phyloP scores from a whole-genome alignment of 1,140 invertebrate genomes.

The Drosophila ercepeae region DNA sequence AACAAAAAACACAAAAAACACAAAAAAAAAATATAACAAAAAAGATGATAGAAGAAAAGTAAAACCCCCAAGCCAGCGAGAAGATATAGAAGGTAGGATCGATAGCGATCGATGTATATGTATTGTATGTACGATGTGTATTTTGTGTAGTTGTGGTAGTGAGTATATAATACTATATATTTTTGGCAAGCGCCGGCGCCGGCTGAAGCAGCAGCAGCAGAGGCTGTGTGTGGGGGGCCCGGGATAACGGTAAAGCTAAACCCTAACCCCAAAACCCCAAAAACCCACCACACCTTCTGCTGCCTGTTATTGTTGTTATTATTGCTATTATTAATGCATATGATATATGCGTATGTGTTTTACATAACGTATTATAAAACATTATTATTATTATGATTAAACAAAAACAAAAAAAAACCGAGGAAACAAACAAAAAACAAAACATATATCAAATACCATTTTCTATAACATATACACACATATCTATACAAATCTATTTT shows the following conservation, averaged over 20 bases:
- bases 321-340: constrained; percentile 62
- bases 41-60: not conserved
- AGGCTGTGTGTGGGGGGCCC: not conserved
- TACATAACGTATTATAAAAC: constrained; percentile 47
- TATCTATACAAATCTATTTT: constrained; percentile 31
- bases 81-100: constrained; percentile 56
- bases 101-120: constrained; percentile 44
- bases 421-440: not conserved
- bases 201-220: constrained; percentile 53
- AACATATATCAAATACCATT: constrained; percentile 26
- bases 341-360: constrained; percentile 44
- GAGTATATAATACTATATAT: constrained; percentile 26
- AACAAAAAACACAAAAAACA: not conserved
- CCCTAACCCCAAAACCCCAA: too few species aligned
- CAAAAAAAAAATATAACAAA: not conserved
- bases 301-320: constrained; percentile 78
- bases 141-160: constrained; percentile 44
- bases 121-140: constrained; percentile 54
- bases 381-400: not conserved
- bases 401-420: not conserved
- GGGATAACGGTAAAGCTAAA: not conserved
- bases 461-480: constrained; percentile 38
- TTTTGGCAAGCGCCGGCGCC: constrained; percentile 75
- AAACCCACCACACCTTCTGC: constrained; percentile 34
- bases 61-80: constrained; percentile 46